Evolutionary conservation across 2,797 vertebrate species (phyloP).

Genomic region (Poeciliopsis infans): DNA sequence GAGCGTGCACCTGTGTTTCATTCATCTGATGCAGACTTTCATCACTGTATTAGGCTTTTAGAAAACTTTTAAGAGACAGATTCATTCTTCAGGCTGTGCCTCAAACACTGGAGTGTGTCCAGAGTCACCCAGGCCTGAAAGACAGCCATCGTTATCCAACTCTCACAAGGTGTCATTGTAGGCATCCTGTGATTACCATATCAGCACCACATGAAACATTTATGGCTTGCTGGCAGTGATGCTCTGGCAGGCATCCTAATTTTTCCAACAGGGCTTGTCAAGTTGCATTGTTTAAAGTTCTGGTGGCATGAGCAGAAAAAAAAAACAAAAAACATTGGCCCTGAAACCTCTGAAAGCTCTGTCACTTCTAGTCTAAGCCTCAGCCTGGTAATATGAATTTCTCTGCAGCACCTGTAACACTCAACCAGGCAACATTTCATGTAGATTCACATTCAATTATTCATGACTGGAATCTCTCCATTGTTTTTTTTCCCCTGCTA

Average conservation of each 20-base stretch:
- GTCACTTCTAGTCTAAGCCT: constrained; percentile 27
- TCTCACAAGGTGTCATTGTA: constrained; percentile 78
- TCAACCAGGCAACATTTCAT: neutral
- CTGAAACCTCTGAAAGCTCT: constrained; percentile 21
- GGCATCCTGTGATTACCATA: constrained; percentile 75
- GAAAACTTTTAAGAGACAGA: constrained; percentile 29
- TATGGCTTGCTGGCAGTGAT: constrained; percentile 67
- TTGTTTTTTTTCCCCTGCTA: neutral
- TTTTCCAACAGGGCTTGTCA: constrained; percentile 65
- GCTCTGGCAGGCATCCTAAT: constrained; percentile 67
- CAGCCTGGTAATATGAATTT: constrained; percentile 21
- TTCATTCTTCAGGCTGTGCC: constrained; percentile 53
- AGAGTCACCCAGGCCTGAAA: constrained; percentile 70
- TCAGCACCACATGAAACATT: constrained; percentile 75
- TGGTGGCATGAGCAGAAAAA: constrained; percentile 42
- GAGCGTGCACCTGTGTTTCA: constrained; percentile 29
- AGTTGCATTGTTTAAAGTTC: constrained; percentile 63
- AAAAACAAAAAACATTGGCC: constrained; percentile 4
- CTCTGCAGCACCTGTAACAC: constrained; percentile 18
- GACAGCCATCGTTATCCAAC: constrained; percentile 76
- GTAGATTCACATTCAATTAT: neutral
- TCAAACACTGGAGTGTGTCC: constrained; percentile 68
- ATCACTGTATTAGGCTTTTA: constrained; percentile 14
- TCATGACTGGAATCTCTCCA: neutral
- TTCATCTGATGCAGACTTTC: constrained; percentile 35